Base-by-base conservation (phyloP, 1,140 invertebrate species). In the Diorhabda elongata region DNA sequence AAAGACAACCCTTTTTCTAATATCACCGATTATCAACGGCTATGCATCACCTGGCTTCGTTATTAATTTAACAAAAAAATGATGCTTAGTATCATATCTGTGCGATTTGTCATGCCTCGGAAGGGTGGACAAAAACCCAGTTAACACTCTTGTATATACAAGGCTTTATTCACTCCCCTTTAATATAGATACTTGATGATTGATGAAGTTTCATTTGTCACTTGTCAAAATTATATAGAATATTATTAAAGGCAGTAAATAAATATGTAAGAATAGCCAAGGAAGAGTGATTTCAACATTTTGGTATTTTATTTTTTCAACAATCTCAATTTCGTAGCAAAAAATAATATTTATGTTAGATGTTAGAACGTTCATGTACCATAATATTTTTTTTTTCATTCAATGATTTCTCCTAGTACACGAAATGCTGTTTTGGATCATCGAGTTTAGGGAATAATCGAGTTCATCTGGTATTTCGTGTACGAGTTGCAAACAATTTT, bases 41-140 rank as follows among this genome's bases (percentile, higher is more conserved):
- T 44, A 44, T 45, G 67, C 67, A 71, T 71, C 70, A 69, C 70
- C 70, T 71, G 70, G 70, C 58, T 60, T 11, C 61, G 56, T 56
- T 65, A 66, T 67, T 56, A 71, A 62, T 67, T 44, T 64, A 61
- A 71, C 67, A 71, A 66, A 66, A 67, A 66, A 58, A 67, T 61
- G 63, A 8, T 65, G 47, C 47, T 52, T 52, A 63, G 62, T 68
- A 64, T 71, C 68, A 71, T 71, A 69, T 66, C 64, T 47, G n/a
- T 41, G 56, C 45, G 58, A 71, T 71, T 71, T 71, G 70, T 71
- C 70, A 71, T 62, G 60, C 44, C 42, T 8, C 52, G 42, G n/a
- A 58, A 58, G 64, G 64, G 56, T 42, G 42, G 26, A 61, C 42
- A 41, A 8, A 42, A n/a, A 45, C 26, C 2, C 66, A 61, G 58